These are phyloP conservation scores for Xiphorhynchus erythropygius DNA, from an alignment of 2,797 vertebrate genomes.

Conservation along the genomic window DNA sequence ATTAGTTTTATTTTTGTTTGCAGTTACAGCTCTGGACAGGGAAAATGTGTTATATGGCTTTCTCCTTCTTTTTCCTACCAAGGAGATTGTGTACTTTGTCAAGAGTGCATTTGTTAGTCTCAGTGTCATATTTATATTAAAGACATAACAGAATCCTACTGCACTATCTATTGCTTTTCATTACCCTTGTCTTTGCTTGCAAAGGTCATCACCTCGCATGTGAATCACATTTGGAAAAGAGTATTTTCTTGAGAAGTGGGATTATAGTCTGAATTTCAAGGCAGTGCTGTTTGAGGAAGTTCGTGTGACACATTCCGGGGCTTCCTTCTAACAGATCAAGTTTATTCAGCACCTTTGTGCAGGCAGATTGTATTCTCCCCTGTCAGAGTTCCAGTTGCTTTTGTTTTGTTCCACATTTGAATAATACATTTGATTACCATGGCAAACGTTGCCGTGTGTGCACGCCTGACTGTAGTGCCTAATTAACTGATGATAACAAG, in stretches of 20 bases:
- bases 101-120: neutral
- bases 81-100: neutral
- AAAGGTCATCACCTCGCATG: conserved; percentile 18
- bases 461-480: conserved; percentile 79
- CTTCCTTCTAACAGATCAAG: neutral
- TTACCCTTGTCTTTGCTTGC: conserved; percentile 46
- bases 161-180: conserved; percentile 65
- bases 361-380: conserved; percentile 50
- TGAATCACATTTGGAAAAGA: conserved; percentile 19
- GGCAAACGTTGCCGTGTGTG: conserved; percentile 70
- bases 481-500: conserved; percentile 86
- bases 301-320: neutral
- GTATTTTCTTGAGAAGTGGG: conserved; percentile 14
- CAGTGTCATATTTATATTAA: neutral
- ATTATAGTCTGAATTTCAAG: conserved; percentile 4
- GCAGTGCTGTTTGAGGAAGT: neutral
- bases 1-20: conserved; percentile 21
- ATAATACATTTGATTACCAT: conserved; percentile 83
- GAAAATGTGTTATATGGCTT: neutral
- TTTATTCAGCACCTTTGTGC: conserved; percentile 55
- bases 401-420: conserved; percentile 75
- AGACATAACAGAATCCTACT: conserved; percentile 9
- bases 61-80: neutral
- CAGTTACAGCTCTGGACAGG: neutral
- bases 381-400: conserved; percentile 58